These are phyloP conservation scores for Typhlichthys subterraneus DNA, from an alignment of 2,797 vertebrate genomes.

Conservation along the genomic window DNA sequence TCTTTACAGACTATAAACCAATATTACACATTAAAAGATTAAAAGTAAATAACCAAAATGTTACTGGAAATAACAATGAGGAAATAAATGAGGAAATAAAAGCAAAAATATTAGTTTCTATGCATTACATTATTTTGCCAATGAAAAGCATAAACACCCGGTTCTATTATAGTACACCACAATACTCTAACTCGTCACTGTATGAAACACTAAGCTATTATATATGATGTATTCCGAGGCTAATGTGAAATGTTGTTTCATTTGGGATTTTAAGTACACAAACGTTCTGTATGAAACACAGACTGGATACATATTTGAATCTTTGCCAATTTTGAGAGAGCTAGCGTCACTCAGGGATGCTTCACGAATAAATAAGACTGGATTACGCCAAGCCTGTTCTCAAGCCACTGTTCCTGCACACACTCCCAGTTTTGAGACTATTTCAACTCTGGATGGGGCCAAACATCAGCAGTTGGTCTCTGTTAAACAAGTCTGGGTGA, in stretches of 20 bases:
- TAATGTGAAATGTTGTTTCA: no score
- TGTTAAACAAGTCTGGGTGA: slow-evolving; percentile 85
- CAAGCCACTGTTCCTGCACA: slow-evolving; percentile 59
- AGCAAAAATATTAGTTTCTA: background rate
- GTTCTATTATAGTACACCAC: no score
- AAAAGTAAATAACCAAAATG: background rate
- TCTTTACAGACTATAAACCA: no score
- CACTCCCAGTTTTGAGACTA: slow-evolving; percentile 76
- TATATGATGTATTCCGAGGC: no score
- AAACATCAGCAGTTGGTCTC: slow-evolving; percentile 81
- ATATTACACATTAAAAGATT: background rate
- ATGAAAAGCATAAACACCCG: no score
- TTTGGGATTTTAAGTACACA: no score
- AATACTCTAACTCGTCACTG: no score
- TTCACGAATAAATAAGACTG: slow-evolving; percentile 79
- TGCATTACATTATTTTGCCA: no score
- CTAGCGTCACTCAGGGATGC: slow-evolving; percentile 71
- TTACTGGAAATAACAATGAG: background rate
- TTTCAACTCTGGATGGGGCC: slow-evolving; percentile 74
- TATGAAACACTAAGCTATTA: no score
- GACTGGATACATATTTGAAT: slow-evolving; percentile 64
- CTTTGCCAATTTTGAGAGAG: slow-evolving; percentile 67
- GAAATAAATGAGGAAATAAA: no score
- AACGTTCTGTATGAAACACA: slow-evolving; percentile 22
- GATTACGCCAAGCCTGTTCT: slow-evolving; percentile 77